A percentile compares a stretch with the other conserved stretches of the same genome.
These are phyloP conservation scores for Brachyhypopomus gauderio DNA, from an alignment of 2,113 vertebrate species.

Conservation along the genomic window DNA sequence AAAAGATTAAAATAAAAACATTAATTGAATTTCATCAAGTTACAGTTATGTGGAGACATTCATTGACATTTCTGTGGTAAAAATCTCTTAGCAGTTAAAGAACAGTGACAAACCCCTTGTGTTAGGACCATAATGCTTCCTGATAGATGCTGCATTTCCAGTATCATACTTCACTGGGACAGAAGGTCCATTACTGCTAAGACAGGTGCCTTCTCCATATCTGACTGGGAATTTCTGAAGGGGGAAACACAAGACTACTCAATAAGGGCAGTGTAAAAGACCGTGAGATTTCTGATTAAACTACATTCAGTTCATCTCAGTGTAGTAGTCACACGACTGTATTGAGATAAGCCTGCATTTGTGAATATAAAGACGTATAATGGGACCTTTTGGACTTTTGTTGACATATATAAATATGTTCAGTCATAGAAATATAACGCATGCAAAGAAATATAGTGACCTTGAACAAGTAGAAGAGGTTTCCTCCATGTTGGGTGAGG, in stretches of 20 bases:
- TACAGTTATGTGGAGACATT: too few species aligned
- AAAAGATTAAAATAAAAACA: neutral
- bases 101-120: neutral
- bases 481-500: neutral
- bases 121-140: conserved; percentile 30
- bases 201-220: conserved; percentile 9
- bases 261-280: neutral
- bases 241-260: neutral
- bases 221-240: conserved; percentile 32
- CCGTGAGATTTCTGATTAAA: too few species aligned
- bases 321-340: too few species aligned
- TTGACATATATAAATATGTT: too few species aligned
- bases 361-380: too few species aligned
- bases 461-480: conserved; percentile 19
- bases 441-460: neutral
- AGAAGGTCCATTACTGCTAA: conserved; percentile 44
- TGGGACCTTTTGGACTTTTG: too few species aligned
- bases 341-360: too few species aligned
- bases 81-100: too few species aligned
- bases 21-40: neutral
- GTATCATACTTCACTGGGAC: conserved; percentile 56
- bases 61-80: too few species aligned
- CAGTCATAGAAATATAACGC: too few species aligned
- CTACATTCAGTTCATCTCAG: too few species aligned
- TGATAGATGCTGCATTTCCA: conserved; percentile 17